A percentile compares a stretch with the other conserved stretches of the same genome.
phyloP scores from a whole-genome alignment of 2,888 invertebrate genomes.

The Diarsia mendica region DNA sequence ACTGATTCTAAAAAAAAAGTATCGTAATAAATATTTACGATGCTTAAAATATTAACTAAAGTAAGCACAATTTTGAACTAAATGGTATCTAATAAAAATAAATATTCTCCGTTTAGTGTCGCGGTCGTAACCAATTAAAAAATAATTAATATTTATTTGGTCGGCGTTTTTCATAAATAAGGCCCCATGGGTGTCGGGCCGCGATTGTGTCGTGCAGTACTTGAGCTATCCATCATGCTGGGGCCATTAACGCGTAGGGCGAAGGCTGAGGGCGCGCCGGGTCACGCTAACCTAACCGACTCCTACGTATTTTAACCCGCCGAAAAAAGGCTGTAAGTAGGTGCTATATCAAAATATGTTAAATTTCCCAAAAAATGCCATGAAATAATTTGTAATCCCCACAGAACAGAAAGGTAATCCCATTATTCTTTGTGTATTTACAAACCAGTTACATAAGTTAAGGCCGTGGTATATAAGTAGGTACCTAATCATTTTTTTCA shows the following conservation, averaged over 20 bases:
- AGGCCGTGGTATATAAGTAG: background rate
- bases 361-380: slow-evolving; percentile 24
- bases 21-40: background rate
- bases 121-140: slow-evolving; percentile 46
- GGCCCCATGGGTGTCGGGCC: slow-evolving; percentile 70
- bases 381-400: background rate
- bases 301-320: slow-evolving; percentile 38
- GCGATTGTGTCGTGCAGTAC: slow-evolving; percentile 75
- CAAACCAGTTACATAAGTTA: background rate
- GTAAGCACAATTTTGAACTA: background rate
- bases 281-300: slow-evolving; percentile 78
- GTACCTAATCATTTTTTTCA: background rate
- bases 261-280: slow-evolving; percentile 81
- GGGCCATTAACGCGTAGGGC: slow-evolving; percentile 81
- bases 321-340: slow-evolving; percentile 40
- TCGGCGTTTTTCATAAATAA: slow-evolving; percentile 63
- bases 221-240: slow-evolving; percentile 84
- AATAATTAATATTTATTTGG: slow-evolving; percentile 63
- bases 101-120: slow-evolving; percentile 20
- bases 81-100: slow-evolving; percentile 24
- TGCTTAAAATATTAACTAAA: slow-evolving; percentile 4
- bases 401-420: too few relatives aligned
- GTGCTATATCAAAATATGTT: slow-evolving; percentile 18
- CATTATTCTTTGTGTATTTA: slow-evolving; percentile 1
- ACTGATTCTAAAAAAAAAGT: background rate